These are phyloP conservation scores for Bovichtus variegatus DNA, from an alignment of 2,797 vertebrate species.

Conservation along the genomic window DNA sequence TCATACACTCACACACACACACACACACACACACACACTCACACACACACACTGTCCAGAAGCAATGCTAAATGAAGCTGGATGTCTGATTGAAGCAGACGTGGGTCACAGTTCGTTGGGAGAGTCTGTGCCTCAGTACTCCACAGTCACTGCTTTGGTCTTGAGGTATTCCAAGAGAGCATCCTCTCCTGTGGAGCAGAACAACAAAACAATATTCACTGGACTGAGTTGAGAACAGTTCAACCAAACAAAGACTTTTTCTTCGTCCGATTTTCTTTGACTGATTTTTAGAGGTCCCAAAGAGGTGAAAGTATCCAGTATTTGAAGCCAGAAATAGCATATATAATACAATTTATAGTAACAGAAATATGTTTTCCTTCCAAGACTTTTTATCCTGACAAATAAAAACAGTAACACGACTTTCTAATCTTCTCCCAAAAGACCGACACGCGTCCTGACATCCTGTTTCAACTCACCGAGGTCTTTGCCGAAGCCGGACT, in stretches of 20 bases:
- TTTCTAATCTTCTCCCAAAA: background rate
- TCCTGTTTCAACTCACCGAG: constrained; percentile 81
- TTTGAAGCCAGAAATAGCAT: background rate
- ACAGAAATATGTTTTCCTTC: background rate
- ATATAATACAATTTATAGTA: background rate
- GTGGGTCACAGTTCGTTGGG: constrained; percentile 36
- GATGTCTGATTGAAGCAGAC: constrained; percentile 18
- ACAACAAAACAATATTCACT: background rate
- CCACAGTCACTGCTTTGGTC: constrained; percentile 97
- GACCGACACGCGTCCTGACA: background rate
- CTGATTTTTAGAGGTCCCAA: background rate
- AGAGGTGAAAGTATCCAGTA: background rate
- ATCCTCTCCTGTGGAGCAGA: constrained; percentile 89
- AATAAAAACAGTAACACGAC: background rate
- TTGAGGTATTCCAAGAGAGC: constrained; percentile 96
- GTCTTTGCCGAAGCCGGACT: constrained; percentile 93
- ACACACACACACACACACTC: background rate
- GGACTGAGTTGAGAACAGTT: background rate
- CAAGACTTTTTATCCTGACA: background rate
- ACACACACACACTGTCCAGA: constrained; percentile 21
- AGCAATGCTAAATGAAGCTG: constrained; percentile 21
- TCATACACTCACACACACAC: background rate
- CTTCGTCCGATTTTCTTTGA: background rate
- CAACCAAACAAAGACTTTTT: background rate
- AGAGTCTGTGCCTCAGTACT: constrained; percentile 86